Evolutionary conservation across 1,140 invertebrate genomes (phyloP).

Genomic region (Ceratitis capitata): DNA sequence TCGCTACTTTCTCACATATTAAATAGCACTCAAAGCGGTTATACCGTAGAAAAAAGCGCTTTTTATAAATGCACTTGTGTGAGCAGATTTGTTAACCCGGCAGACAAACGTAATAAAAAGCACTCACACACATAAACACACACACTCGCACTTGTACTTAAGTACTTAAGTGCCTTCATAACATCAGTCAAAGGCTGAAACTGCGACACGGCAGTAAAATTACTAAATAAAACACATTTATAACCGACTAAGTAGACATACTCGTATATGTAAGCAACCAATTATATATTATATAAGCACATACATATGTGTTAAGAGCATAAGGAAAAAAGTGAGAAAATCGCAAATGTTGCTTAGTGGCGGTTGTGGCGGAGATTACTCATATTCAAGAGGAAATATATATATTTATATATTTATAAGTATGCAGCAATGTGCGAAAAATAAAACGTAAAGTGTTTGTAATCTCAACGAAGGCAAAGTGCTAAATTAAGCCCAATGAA

Average conservation of each 20-base stretch:
- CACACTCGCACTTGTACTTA: not conserved
- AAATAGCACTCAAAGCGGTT: slow-evolving; percentile 4
- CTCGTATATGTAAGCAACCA: not conserved
- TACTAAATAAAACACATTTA: not conserved
- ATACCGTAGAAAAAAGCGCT: not conserved
- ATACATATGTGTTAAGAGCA: not conserved
- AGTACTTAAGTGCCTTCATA: slow-evolving; percentile 3
- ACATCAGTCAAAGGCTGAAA: slow-evolving; percentile 14
- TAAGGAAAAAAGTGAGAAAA: not conserved
- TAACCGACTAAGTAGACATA: too few species aligned
- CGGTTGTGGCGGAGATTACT: not conserved
- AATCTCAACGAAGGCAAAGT: too few species aligned
- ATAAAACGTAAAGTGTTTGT: not conserved
- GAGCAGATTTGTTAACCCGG: not conserved
- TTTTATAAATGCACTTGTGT: not conserved
- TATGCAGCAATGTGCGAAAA: not conserved
- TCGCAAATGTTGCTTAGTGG: not conserved
- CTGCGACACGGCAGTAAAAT: not conserved
- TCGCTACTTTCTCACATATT: not conserved
- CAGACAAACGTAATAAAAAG: not conserved
- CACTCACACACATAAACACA: not conserved
- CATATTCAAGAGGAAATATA: not conserved
- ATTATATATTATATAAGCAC: not conserved
- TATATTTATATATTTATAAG: not conserved
- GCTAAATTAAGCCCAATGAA: not conserved